Conservation (phyloP, 2,113 vertebrate genomes). For the Pristiophorus japonicus region DNA sequence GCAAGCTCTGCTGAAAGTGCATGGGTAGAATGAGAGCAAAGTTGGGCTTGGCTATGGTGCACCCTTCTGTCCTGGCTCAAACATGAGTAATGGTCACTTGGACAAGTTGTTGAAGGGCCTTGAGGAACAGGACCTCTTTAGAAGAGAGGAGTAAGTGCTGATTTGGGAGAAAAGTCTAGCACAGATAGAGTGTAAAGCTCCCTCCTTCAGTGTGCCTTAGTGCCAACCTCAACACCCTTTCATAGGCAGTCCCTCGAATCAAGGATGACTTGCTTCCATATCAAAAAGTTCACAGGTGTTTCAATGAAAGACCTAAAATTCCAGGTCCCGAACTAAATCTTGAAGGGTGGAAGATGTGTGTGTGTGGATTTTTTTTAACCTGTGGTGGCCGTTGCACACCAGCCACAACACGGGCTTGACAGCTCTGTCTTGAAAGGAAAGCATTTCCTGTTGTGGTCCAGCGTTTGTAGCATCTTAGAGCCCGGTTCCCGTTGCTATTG, state of each 20-base stretch:
- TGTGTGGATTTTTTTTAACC: too few species aligned
- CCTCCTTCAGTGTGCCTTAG: neutral
- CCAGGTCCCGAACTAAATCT: too few species aligned
- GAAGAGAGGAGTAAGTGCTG: neutral
- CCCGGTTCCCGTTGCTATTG: neutral
- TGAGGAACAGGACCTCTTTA: neutral
- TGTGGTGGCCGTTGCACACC: too few species aligned
- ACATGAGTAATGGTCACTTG: neutral
- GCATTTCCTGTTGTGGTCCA: too few species aligned
- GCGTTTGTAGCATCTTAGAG: too few species aligned
- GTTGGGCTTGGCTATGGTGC: neutral
- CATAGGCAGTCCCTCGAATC: too few species aligned
- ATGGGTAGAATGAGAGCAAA: neutral
- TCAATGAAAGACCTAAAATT: too few species aligned
- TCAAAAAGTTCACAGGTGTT: too few species aligned
- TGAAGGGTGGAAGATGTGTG: too few species aligned
- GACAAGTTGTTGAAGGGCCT: neutral
- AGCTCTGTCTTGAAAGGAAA: too few species aligned
- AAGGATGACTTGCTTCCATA: too few species aligned
- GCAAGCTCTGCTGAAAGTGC: neutral
- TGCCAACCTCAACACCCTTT: neutral
- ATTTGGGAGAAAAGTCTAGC: neutral
- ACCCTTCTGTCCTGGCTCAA: neutral
- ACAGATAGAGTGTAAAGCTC: neutral
- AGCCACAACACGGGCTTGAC: too few species aligned